Conservation (phyloP, 2,113 vertebrate species). For the Okapia johnstoni region DNA sequence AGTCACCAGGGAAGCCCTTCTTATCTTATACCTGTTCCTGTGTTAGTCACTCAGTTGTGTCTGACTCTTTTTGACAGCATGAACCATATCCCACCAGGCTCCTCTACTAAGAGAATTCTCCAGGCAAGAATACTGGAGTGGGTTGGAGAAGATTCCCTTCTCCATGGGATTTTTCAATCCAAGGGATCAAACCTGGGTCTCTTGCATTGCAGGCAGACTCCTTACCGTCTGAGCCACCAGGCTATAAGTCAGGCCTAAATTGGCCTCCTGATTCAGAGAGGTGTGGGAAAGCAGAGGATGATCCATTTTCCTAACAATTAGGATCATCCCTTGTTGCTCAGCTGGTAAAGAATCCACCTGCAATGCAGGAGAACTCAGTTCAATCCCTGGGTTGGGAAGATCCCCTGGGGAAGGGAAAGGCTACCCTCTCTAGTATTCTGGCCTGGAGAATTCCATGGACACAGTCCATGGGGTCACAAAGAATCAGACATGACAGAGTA, state of each 20-base stretch:
- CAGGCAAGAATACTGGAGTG: not conserved
- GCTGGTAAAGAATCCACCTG: not conserved
- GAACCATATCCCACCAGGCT: not conserved
- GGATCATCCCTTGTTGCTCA: not conserved
- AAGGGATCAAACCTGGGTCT: not conserved
- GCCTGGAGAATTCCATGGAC: not conserved
- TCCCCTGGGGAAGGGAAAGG: not conserved
- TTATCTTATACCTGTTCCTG: not conserved
- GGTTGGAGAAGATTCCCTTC: not conserved
- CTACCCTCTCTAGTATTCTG: not conserved
- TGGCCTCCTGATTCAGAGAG: not conserved
- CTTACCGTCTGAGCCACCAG: not conserved
- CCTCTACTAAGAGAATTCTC: not conserved
- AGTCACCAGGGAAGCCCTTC: not conserved
- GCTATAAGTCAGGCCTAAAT: not conserved
- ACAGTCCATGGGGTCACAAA: not conserved
- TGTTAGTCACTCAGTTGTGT: not conserved
- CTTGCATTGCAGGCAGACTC: not conserved
- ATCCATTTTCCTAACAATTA: not conserved
- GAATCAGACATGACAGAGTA: not conserved
- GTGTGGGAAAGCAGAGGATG: not conserved
- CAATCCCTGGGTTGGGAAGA: not conserved
- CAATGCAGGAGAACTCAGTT: not conserved
- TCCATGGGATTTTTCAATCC: not conserved
- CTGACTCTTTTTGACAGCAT: not conserved